Conservation (phyloP, 2,888 invertebrate genomes). For the Epirrhoe alternata region DNA sequence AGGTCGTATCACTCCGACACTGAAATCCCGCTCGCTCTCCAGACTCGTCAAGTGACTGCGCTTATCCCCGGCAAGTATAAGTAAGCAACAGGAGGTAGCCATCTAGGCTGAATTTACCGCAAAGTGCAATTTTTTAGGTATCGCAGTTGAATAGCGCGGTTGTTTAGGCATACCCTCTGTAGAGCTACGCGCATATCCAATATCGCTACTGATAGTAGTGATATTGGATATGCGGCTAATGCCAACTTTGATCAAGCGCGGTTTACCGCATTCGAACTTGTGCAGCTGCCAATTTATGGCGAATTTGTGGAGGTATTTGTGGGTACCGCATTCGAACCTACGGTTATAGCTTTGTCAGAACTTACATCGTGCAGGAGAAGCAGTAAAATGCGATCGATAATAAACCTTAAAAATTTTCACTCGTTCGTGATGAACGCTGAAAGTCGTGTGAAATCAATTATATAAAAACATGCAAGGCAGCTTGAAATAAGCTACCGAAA, state of each 20-base stretch:
- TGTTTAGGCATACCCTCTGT: background rate
- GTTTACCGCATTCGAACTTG: constrained; percentile 1
- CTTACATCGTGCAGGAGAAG: background rate
- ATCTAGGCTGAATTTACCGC: constrained; percentile 6
- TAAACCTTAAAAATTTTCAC: background rate
- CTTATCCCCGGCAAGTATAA: constrained; percentile 35
- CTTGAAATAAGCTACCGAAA: constrained; percentile 6
- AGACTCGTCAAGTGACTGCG: too few relatives aligned
- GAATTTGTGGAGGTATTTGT: background rate
- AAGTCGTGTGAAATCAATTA: background rate
- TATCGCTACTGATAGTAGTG: too few relatives aligned
- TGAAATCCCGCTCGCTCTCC: too few relatives aligned
- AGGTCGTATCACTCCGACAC: too few relatives aligned
- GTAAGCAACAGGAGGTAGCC: constrained; percentile 30
- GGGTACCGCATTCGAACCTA: background rate
- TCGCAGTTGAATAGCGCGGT: background rate
- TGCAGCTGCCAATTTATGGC: background rate
- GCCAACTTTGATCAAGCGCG: too few relatives aligned
- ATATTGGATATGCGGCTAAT: too few relatives aligned
- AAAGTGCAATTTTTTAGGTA: too few relatives aligned
- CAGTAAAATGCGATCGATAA: background rate
- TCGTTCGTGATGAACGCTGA: background rate
- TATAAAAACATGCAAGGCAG: constrained; percentile 1
- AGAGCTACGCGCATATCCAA: too few relatives aligned
- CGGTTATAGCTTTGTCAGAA: background rate